Percentiles rank a stretch among this genome's conserved stretches.
Conservation (phyloP, 2,888 invertebrate genomes). For the Elmis aenea region DNA sequence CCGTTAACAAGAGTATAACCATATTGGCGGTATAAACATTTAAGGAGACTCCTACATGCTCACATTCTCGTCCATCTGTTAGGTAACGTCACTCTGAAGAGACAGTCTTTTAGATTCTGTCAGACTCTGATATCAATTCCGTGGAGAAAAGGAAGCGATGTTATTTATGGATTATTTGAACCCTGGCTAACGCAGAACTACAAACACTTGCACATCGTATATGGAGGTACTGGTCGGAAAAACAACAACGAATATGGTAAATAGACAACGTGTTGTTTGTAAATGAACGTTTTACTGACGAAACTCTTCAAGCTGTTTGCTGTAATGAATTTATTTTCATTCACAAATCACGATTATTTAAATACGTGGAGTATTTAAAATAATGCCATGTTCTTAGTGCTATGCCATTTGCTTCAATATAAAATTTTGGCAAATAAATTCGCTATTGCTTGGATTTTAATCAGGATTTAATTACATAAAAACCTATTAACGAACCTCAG, state of each 20-base stretch:
- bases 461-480: no score
- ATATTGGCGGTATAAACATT: constrained; percentile 19
- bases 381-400: no score
- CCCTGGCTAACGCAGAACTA: constrained; percentile 19
- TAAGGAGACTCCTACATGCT: constrained; percentile 22
- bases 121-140: constrained; percentile 18
- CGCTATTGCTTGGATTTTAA: no score
- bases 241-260: constrained; percentile 20
- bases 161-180: constrained; percentile 28
- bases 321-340: no score
- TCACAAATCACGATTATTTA: no score
- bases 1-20: constrained; percentile 18
- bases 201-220: constrained; percentile 10
- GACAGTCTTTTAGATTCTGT: constrained; percentile 14
- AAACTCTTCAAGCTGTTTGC: no score
- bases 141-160: constrained; percentile 23
- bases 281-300: no score
- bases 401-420: no score
- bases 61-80: constrained; percentile 19
- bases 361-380: no score
- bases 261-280: constrained; percentile 19
- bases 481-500: no score
- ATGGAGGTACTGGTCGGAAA: constrained; percentile 14
- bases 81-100: constrained; percentile 19
- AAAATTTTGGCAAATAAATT: no score